Conservation (phyloP, 64 coral and sea anemone species). For the Montipora efflorescens region DNA sequence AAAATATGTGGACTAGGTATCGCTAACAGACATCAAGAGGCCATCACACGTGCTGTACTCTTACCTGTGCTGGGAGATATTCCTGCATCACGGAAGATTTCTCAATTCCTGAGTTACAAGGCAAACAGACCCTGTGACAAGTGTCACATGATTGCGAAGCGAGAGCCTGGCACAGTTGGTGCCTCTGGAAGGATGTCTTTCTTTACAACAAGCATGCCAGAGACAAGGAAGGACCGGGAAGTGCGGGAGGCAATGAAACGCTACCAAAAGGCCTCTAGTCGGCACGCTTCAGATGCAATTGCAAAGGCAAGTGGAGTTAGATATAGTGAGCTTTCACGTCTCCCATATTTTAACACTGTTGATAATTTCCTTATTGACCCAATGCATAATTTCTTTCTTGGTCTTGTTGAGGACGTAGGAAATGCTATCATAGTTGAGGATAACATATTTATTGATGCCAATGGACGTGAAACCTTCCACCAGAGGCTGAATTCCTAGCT, state of each 20-base stretch:
- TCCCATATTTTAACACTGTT: slow-evolving; percentile 44
- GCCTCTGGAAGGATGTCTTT: slow-evolving; percentile 18
- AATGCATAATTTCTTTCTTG: slow-evolving; percentile 38
- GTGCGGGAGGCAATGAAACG: not conserved
- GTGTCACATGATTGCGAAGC: not conserved
- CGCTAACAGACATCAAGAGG: not conserved
- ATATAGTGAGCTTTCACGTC: slow-evolving; percentile 16
- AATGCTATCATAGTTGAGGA: slow-evolving; percentile 15
- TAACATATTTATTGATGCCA: not conserved
- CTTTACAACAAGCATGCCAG: slow-evolving; percentile 9
- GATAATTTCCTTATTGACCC: slow-evolving; percentile 35
- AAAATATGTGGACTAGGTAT: not conserved
- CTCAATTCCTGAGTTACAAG: slow-evolving; percentile 26
- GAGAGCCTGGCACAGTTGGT: slow-evolving; percentile 35
- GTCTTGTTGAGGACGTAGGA: slow-evolving; percentile 34
- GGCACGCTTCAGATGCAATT: not conserved
- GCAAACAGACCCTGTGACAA: slow-evolving; percentile 52
- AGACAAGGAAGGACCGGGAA: not conserved
- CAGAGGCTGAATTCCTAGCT: not conserved
- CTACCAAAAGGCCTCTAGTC: not conserved
- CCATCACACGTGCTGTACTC: slow-evolving; percentile 20
- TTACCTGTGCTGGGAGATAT: slow-evolving; percentile 52
- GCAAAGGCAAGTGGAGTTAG: slow-evolving; percentile 42
- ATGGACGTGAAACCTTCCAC: not conserved
- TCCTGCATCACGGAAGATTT: slow-evolving; percentile 53